Conservation (phyloP, 2,797 vertebrate species). For the Myripristis murdjan region DNA sequence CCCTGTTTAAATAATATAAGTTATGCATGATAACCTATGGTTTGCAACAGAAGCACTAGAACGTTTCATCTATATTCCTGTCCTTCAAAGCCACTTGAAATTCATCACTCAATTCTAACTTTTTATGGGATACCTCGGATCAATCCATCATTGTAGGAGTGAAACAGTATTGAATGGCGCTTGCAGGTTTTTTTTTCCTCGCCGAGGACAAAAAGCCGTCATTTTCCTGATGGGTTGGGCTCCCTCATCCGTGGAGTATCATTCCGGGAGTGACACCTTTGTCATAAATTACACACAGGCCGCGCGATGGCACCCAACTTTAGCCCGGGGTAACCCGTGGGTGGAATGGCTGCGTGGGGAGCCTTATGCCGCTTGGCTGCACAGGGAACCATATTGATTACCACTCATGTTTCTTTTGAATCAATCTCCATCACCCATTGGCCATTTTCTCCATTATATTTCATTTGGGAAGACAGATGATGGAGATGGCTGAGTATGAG, state of each 20-base stretch:
- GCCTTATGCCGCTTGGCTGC: constrained; percentile 60
- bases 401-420: constrained; percentile 79
- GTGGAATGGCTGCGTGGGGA: constrained; percentile 49
- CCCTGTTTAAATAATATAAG: constrained; percentile 2
- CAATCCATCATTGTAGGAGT: constrained; percentile 60
- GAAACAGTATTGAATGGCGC: constrained; percentile 49
- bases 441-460: constrained; percentile 79
- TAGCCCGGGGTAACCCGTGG: constrained; percentile 60
- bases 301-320: constrained; percentile 55
- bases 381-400: constrained; percentile 81
- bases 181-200: constrained; percentile 46
- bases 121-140: constrained; percentile 50
- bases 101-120: constrained; percentile 37
- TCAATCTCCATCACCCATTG: constrained; percentile 83
- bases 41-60: constrained; percentile 1
- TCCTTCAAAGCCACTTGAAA: constrained; percentile 55
- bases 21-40: constrained; percentile 18
- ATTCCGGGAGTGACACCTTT: constrained; percentile 71
- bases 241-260: constrained; percentile 64
- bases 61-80: constrained; percentile 40
- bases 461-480: constrained; percentile 74
- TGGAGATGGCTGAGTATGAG: constrained; percentile 40
- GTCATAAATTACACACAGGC: constrained; percentile 75
- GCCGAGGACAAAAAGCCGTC: constrained; percentile 53
- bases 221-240: constrained; percentile 64